Percentiles rank a stretch among this genome's conserved stretches.
Conservation (phyloP, 1,140 invertebrate species). For the Ectropis grisescens region DNA sequence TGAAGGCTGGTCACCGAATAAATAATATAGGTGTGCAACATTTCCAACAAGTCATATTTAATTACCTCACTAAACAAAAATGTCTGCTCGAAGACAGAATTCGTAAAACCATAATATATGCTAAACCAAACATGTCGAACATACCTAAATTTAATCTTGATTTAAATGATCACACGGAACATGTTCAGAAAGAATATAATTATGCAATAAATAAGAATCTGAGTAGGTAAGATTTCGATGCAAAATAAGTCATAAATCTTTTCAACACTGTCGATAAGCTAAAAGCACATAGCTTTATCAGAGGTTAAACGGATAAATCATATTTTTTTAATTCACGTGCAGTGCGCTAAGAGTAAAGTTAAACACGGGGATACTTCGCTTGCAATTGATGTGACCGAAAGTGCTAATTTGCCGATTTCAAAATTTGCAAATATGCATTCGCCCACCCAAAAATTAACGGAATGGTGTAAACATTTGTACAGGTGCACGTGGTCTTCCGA, state of each 20-base stretch:
- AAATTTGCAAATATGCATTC: slow-evolving; percentile 44
- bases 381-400: slow-evolving; percentile 28
- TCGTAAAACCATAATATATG: slow-evolving; percentile 4
- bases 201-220: slow-evolving; percentile 14
- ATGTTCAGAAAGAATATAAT: too few relatives aligned
- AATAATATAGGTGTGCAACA: slow-evolving; percentile 20
- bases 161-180: slow-evolving; percentile 1
- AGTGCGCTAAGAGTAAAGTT: slow-evolving; percentile 10
- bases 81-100: slow-evolving; percentile 1
- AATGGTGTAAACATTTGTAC: slow-evolving; percentile 30
- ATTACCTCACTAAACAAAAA: slow-evolving; percentile 2
- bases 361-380: slow-evolving; percentile 22
- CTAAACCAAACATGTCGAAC: slow-evolving; percentile 2
- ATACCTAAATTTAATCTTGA: slow-evolving; percentile 7
- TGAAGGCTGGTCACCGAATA: slow-evolving; percentile 45
- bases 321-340: slow-evolving; percentile 7
- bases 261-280: slow-evolving; percentile 14
- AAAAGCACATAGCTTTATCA: slow-evolving; percentile 10
- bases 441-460: slow-evolving; percentile 25
- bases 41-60: slow-evolving; percentile 3
- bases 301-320: slow-evolving; percentile 9
- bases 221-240: slow-evolving; percentile 2
- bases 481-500: slow-evolving; percentile 24
- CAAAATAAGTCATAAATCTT: slow-evolving; percentile 9
- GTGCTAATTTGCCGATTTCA: slow-evolving; percentile 45